Evolutionary conservation across 2,797 vertebrate genomes (phyloP).

Genomic region (Spatula versicolor): DNA sequence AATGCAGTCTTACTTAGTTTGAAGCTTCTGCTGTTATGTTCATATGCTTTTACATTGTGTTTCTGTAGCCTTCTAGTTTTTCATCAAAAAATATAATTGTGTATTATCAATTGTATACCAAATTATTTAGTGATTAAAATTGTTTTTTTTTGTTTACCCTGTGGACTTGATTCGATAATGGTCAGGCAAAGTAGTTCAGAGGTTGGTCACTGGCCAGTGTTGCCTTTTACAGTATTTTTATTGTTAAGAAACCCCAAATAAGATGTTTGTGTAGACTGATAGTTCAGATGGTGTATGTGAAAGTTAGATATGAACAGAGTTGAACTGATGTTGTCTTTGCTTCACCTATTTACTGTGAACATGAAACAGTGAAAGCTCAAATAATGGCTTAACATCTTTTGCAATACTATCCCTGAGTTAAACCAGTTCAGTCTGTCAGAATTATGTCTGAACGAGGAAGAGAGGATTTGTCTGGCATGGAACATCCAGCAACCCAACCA

Average conservation of each 20-base stretch:
- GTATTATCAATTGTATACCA: neutral
- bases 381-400: neutral
- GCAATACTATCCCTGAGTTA: neutral
- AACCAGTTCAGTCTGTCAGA: slow-evolving; percentile 12
- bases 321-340: neutral
- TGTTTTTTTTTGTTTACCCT: neutral
- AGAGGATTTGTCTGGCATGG: slow-evolving; percentile 1
- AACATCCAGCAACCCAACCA: neutral
- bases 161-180: neutral
- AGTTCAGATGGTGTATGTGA: neutral
- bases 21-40: neutral
- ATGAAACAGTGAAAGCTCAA: neutral
- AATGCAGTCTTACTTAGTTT: neutral
- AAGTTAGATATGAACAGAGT: neutral
- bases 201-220: neutral
- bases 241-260: neutral
- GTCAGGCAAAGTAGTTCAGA: neutral
- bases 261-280: neutral
- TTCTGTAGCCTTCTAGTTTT: neutral
- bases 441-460: neutral
- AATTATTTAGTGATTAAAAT: neutral
- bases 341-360: neutral
- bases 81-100: neutral
- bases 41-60: neutral
- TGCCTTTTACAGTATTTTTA: neutral